These are phyloP conservation scores for Escarpia spicata DNA, from an alignment of 2,888 invertebrate species.

Conservation along the genomic window DNA sequence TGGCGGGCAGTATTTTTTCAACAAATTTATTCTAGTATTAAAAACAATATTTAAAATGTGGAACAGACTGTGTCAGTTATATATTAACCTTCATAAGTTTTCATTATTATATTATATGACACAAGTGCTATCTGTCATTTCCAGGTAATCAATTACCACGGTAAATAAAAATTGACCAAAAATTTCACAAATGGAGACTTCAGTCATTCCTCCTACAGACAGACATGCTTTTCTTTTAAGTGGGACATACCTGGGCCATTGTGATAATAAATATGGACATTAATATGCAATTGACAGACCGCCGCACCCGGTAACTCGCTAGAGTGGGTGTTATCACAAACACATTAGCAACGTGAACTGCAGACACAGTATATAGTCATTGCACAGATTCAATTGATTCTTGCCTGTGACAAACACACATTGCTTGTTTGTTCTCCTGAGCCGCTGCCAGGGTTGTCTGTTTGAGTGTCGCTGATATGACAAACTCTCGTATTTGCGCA, in stretches of 20 bases:
- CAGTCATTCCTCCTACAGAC: background rate
- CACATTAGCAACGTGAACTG: background rate
- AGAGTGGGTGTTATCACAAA: background rate
- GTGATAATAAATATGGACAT: background rate
- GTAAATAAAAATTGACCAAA: background rate
- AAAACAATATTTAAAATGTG: too few species aligned
- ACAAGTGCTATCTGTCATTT: background rate
- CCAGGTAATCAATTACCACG: background rate
- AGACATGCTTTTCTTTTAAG: background rate
- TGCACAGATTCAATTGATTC: conserved; percentile 3
- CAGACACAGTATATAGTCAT: background rate
- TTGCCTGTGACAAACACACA: conserved; percentile 3
- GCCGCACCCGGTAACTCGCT: background rate
- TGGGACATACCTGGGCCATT: background rate
- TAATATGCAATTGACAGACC: background rate
- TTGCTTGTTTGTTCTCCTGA: background rate
- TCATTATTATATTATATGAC: background rate
- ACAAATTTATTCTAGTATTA: too few species aligned
- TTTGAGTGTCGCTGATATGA: background rate
- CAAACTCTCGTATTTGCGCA: background rate
- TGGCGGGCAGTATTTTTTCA: too few species aligned
- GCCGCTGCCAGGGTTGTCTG: background rate
- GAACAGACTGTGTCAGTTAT: background rate
- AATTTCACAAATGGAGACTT: background rate
- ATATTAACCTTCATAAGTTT: background rate